Evolutionary conservation across 2,113 vertebrate genomes (phyloP).

Genomic region (Dasyurus viverrinus): DNA sequence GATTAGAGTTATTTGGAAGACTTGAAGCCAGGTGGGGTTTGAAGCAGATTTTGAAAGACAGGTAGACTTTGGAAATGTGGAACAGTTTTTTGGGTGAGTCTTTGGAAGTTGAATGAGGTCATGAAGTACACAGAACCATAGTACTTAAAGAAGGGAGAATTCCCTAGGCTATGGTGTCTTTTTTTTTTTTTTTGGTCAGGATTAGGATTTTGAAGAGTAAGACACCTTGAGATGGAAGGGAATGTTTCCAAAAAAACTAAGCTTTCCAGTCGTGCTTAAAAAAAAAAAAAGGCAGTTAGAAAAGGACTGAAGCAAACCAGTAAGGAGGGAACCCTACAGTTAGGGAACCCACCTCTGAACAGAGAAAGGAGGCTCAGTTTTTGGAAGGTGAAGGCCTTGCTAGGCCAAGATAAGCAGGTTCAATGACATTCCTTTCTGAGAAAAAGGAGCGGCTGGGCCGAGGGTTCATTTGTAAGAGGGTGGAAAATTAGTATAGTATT

Average conservation of each 20-base stretch:
- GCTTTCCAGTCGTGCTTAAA: background rate
- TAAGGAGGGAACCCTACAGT: background rate
- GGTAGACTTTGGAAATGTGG: background rate
- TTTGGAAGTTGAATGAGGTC: background rate
- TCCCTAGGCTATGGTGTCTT: background rate
- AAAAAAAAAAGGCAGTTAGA: background rate
- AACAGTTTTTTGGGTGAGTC: background rate
- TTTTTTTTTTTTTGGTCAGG: background rate
- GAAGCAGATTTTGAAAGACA: background rate
- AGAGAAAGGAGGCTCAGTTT: background rate
- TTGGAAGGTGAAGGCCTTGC: background rate
- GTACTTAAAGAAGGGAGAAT: background rate
- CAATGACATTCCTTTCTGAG: background rate
- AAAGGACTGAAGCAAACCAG: background rate
- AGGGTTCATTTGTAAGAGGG: background rate
- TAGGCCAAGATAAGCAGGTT: background rate
- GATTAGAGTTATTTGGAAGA: background rate
- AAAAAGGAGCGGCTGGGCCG: background rate
- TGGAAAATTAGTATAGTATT: background rate
- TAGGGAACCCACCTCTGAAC: background rate
- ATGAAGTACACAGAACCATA: background rate
- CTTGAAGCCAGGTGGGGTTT: background rate
- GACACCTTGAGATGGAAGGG: background rate
- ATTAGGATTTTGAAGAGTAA: background rate
- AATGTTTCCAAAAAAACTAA: background rate